Base-by-base conservation (phyloP, 2,888 invertebrate genomes). In the Machimus atricapillus region DNA sequence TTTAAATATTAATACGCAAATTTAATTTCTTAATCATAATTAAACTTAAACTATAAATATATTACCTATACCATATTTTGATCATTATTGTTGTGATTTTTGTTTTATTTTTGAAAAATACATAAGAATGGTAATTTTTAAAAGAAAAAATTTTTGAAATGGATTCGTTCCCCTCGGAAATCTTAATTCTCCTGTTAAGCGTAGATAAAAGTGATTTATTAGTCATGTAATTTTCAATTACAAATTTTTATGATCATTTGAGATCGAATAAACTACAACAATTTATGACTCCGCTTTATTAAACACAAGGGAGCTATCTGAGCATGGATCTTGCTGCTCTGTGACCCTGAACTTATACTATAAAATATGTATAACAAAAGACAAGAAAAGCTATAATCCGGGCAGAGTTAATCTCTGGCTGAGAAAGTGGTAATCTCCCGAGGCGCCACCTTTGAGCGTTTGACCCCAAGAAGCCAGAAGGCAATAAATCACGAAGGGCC, bases 401-500 rank as follows among this genome's bases (percentile, higher is more conserved):
- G 6, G 16, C 12, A 52, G 52, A 52, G n/a, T 23, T 2, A 52
- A 52, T 52, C 27, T 9, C 27, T 27, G 1, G 23, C 9, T 27
- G n/a, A 16, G 16, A 52, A 16, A 52, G 52, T 52, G 52, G n/a
- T 52, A 66, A 66, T 66, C 66, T 66, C 66, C 12, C 9, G 19
- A 27, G 66, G 66, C 79, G 79, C 23, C 79, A 79, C 79, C 79
- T 79, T 52, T 79, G 40, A 79, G 52, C 31, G 31, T 7, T 79
- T 79, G 52, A 79, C 79, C 52, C 79, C 52, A 7, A 12, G 43
- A 79, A 79, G 16, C 4, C 52, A 79, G 19, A 16, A 52, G 27
- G 52, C 27, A 23, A 79, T 79, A 79, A 79, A 79, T 79, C 79
- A 79, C 79, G 79, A 52, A 46, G 19, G 52, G 23, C 79, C 66